Percentiles rank a stretch among this genome's conserved stretches.
Conservation (phyloP, 2,888 invertebrate genomes). For the Cheilosia variabilis region DNA sequence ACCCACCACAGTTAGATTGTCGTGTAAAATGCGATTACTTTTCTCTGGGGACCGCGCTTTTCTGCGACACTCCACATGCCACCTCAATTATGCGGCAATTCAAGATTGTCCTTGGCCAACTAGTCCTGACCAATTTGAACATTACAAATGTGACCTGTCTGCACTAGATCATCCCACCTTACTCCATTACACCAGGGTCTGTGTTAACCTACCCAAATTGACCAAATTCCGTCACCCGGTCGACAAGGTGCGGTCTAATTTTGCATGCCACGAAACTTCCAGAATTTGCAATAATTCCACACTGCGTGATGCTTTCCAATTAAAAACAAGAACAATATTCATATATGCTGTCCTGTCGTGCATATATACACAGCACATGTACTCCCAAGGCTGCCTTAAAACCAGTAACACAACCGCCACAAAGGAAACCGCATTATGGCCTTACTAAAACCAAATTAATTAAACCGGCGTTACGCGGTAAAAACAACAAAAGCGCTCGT, state of each 20-base stretch:
- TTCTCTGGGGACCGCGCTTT: too few relatives aligned
- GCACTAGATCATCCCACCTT: too few relatives aligned
- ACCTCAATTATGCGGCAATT: too few relatives aligned
- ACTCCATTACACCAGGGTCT: too few relatives aligned
- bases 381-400: constrained; percentile 19
- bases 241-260: constrained; percentile 16
- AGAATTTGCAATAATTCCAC: constrained; percentile 26
- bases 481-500: constrained; percentile 63
- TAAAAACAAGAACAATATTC: constrained; percentile 11
- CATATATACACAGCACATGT: constrained; percentile 8
- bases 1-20: too few relatives aligned
- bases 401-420: constrained; percentile 30
- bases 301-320: constrained; percentile 50
- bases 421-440: constrained; percentile 63
- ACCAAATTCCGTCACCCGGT: background rate
- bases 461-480: constrained; percentile 67
- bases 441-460: constrained; percentile 71
- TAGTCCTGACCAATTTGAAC: too few relatives aligned
- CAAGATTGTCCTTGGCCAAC: too few relatives aligned
- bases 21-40: too few relatives aligned
- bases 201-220: too few relatives aligned
- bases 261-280: constrained; percentile 33
- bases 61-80: too few relatives aligned
- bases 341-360: background rate
- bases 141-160: too few relatives aligned